Percentiles rank a stretch among this genome's conserved stretches.
Evolutionary conservation across 2,888 invertebrate genomes (phyloP).

Genomic region (Amphipoea lucens): DNA sequence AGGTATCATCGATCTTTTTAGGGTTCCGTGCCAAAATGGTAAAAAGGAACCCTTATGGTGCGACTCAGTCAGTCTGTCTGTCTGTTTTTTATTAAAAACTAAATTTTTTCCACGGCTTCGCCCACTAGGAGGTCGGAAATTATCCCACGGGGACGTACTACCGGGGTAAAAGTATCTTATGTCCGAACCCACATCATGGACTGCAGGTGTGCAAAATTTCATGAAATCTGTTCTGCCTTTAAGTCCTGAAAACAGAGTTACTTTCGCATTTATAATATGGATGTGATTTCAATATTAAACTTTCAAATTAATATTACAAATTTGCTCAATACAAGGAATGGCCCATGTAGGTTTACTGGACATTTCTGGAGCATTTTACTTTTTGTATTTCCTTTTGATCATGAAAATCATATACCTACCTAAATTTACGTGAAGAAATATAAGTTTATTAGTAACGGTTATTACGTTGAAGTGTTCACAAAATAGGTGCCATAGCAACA

Average conservation of each 20-base stretch:
- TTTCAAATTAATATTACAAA: neutral
- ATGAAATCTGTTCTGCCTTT: neutral
- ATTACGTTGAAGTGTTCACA: neutral
- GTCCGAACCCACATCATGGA: neutral
- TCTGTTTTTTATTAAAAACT: neutral
- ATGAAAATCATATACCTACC: neutral
- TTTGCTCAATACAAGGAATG: neutral
- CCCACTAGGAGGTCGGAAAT: too few relatives aligned
- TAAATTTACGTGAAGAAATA: neutral
- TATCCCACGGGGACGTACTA: neutral
- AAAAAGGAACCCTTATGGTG: too few relatives aligned
- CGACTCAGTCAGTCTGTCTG: too few relatives aligned
- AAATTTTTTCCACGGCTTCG: neutral
- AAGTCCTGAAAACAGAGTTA: neutral
- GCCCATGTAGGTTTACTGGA: neutral
- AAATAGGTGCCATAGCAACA: constrained; percentile 19
- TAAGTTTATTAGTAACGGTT: too few relatives aligned
- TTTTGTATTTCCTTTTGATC: neutral
- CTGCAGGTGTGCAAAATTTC: neutral
- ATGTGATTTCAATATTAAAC: neutral
- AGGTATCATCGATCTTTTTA: constrained; percentile 12
- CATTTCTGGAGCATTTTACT: neutral
- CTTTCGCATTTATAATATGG: neutral
- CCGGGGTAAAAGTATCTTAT: neutral
- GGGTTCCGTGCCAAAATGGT: too few relatives aligned